Base-by-base conservation (phyloP, 1,140 invertebrate genomes). In the Bombus confusus region DNA sequence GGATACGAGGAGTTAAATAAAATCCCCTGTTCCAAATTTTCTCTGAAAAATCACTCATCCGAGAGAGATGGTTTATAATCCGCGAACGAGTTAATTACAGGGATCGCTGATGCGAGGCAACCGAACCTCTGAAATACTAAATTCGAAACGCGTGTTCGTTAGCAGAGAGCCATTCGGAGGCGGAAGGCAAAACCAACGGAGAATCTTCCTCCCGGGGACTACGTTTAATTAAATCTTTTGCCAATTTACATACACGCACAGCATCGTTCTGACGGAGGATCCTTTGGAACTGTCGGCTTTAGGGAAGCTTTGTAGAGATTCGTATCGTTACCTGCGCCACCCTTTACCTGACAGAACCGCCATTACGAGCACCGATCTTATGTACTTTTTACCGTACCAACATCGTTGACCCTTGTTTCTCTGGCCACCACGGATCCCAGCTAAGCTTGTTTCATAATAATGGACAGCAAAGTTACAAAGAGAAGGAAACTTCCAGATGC, bases 161-260 rank as follows among this genome's bases (percentile, higher is more conserved):
- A 86, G 64, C 43, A 75, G 47, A 68, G 59, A 34, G n/a, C n/a
- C 25, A 57, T 77, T 77, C 71, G 37, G 71, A 87, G 80, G 83
- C 74, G 69, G 90, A 89, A 84, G 85, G 88, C 73, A 86, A 62
- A 89, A 80, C 77, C 80, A 81, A 84, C 25, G 81, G 71, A 85
- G 86, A 83, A 86, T 92, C 91, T 86, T 77, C 87, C 90, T 52
- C 62, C 87, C 10, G 83, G 76, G 88, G 86, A 79, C 88, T 90
- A 91, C 88, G 92, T 94, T 95, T 95, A 95, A 95, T 95, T 95
- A 94, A 95, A 95, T 95, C 94, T 94, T 94, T 93, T 91, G 90
- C 89, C 92, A 94, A 95, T 94, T 95, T 94, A 91, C 94, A 94
- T 95, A 92, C 89, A 93, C 87, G 88, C 91, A 88, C 90, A 25